Evolutionary conservation across 2,888 invertebrate genomes (phyloP).

Genomic region (Acrobeloides nanus): DNA sequence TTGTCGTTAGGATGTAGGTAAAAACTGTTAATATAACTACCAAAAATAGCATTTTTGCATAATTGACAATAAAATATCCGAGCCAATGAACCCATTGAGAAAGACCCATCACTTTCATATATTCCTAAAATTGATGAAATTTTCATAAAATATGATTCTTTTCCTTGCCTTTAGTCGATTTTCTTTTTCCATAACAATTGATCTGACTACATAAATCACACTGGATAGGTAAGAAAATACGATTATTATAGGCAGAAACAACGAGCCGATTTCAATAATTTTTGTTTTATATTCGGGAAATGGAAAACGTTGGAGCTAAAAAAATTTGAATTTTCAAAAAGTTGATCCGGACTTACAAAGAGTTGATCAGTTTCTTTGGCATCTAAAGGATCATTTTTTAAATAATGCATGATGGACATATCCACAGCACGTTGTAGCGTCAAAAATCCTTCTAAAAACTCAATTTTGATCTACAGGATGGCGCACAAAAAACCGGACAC

Average conservation of each 20-base stretch:
- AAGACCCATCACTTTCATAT: constrained; percentile 85
- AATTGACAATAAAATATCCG: constrained; percentile 68
- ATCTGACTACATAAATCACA: constrained; percentile 70
- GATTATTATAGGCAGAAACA: constrained; percentile 66
- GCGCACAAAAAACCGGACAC: no score
- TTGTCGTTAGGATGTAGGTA: constrained; percentile 26
- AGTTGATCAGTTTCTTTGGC: no score
- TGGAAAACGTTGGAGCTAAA: constrained; percentile 28
- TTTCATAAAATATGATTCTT: no score
- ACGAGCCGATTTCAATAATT: constrained; percentile 39
- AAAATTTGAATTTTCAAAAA: no score
- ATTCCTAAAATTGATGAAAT: constrained; percentile 81
- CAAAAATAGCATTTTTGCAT: constrained; percentile 34
- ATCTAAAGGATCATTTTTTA: no score
- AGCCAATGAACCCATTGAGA: constrained; percentile 76
- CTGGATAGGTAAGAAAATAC: constrained; percentile 74
- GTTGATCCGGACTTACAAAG: no score
- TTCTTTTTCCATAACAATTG: constrained; percentile 70
- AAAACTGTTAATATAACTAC: constrained; percentile 27
- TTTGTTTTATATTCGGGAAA: constrained; percentile 37
- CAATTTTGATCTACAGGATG: no score
- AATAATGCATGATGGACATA: constrained; percentile 53
- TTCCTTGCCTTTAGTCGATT: constrained; percentile 71
- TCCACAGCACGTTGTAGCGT: constrained; percentile 64
- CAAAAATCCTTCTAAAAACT: constrained; percentile 69